Evolutionary conservation across 2,113 vertebrate species (phyloP), one percentile per base, ranked within the genome.

Genomic region (Sterna hirundo): DNA sequence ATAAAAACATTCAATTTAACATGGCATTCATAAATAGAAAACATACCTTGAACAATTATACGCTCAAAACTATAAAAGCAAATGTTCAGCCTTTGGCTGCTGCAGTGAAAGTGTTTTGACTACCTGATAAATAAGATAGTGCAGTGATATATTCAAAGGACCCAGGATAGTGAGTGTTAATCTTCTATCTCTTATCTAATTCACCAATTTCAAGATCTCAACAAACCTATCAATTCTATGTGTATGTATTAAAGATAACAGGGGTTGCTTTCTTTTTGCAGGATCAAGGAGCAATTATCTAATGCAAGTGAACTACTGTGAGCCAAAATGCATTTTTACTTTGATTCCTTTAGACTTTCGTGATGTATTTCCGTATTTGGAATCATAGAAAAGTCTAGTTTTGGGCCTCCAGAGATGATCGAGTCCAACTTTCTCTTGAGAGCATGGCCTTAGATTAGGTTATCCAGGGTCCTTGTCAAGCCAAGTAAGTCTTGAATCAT

Each of bases 251-350:
- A 44, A 79, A 86, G 57, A 79, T 34, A 95, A 76, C 47, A 46
- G 47, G 49, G 75, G 14, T 52, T 79, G 36, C 75, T 93, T 94
- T 26, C 52, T 72, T 91, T 72, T 60, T 93, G 61, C 38, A 70
- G 64, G 60, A 78, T 83, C 79, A 86, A 83, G 58, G 71, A 88
- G n/a, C 83, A 94, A 88, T 95, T 93, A 86, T 40, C 51, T 97
- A 93, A 95, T 86, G 38, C 68, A 86, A 58, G 62, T 74, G 49
- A 90, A 92, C 64, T 75, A 38, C 58, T 83, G 71, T 36, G 79
- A 95, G 88, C 64, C 83, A 94, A 93, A 93, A 86, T 49, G 23
- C 51, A 17, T 70, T 81, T 93, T 88, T 66, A 70, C 46, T 90
- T 92, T 69, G 49, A 88, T 95, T 90, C 34, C n/a, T 86, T 80